These are phyloP conservation scores for Planococcus citri DNA, from an alignment of 1,140 invertebrate species.

Conservation along the genomic window DNA sequence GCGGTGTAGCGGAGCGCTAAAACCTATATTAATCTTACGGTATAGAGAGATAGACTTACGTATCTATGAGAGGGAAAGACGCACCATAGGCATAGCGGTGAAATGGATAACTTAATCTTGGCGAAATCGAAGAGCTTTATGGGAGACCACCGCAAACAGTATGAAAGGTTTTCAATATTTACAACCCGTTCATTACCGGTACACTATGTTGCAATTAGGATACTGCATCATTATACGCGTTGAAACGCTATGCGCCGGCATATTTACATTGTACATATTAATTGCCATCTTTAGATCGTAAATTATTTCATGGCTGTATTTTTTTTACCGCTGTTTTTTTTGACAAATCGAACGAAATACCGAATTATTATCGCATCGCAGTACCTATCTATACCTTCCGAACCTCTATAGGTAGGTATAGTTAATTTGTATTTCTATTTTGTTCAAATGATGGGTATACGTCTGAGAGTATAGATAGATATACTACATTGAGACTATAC, in stretches of 20 bases:
- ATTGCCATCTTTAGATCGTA: neutral
- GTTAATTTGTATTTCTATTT: too few relatives aligned
- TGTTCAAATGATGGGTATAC: too few relatives aligned
- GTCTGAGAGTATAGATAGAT: too few relatives aligned
- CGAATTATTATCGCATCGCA: too few relatives aligned
- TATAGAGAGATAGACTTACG: too few relatives aligned
- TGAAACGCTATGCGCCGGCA: neutral
- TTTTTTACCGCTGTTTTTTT: conserved; percentile 4
- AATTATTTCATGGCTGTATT: neutral
- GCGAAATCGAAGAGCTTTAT: neutral
- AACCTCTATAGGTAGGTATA: too few relatives aligned
- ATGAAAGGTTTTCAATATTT: neutral
- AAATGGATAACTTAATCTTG: conserved; percentile 5
- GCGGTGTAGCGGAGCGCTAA: neutral
- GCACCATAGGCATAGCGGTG: too few relatives aligned
- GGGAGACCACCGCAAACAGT: conserved; percentile 15
- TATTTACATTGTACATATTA: conserved; percentile 8
- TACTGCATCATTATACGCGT: neutral
- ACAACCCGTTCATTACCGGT: conserved; percentile 6
- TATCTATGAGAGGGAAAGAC: too few relatives aligned
- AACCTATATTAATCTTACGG: conserved; percentile 3
- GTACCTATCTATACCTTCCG: too few relatives aligned
- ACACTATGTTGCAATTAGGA: conserved; percentile 19
- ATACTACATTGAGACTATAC: too few relatives aligned
- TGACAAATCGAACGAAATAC: neutral